These are phyloP conservation scores for Trissolcus japonicus DNA, from an alignment of 2,888 invertebrate species.

Conservation along the genomic window DNA sequence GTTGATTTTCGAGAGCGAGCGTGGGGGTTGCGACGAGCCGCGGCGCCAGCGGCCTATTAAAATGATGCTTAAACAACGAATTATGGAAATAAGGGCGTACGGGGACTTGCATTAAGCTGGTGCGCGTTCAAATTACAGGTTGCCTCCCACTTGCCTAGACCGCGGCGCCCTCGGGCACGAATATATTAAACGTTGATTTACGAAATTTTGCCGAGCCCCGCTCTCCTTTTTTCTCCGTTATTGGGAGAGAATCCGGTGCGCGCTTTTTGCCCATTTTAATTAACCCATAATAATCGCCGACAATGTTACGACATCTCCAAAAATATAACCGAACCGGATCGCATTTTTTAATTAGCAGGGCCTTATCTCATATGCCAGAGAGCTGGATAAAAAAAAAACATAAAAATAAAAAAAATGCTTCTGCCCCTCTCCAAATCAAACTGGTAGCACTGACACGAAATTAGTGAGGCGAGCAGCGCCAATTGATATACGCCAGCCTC, in stretches of 20 bases:
- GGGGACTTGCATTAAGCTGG: slow-evolving; percentile 64
- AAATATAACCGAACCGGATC: slow-evolving; percentile 36
- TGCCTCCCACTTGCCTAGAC: slow-evolving; percentile 60
- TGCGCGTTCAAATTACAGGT: slow-evolving; percentile 73
- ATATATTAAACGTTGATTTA: slow-evolving; percentile 69
- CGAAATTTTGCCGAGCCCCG: slow-evolving; percentile 61
- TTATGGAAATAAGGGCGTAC: slow-evolving; percentile 72
- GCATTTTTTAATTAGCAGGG: slow-evolving; percentile 42
- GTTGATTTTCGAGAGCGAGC: slow-evolving; percentile 48
- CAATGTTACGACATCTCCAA: slow-evolving; percentile 51
- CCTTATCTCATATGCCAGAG: slow-evolving; percentile 37
- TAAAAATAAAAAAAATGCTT: slow-evolving; percentile 18
- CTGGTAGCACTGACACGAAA: slow-evolving; percentile 42
- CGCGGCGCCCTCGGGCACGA: slow-evolving; percentile 57
- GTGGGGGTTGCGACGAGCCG: slow-evolving; percentile 29
- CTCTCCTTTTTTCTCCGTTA: slow-evolving; percentile 48
- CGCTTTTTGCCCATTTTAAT: slow-evolving; percentile 55
- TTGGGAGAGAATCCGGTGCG: slow-evolving; percentile 35
- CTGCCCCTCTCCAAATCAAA: slow-evolving; percentile 25
- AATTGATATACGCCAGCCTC: slow-evolving; percentile 29
- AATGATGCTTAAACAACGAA: slow-evolving; percentile 72
- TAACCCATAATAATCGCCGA: slow-evolving; percentile 56
- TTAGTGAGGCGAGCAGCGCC: slow-evolving; percentile 21
- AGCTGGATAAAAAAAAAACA: slow-evolving; percentile 32
- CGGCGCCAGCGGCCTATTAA: slow-evolving; percentile 75